Evolutionary conservation across 2,113 vertebrate genomes (phyloP), one percentile per base, ranked within the genome.

Genomic region (Thalassarche chlororhynchos): DNA sequence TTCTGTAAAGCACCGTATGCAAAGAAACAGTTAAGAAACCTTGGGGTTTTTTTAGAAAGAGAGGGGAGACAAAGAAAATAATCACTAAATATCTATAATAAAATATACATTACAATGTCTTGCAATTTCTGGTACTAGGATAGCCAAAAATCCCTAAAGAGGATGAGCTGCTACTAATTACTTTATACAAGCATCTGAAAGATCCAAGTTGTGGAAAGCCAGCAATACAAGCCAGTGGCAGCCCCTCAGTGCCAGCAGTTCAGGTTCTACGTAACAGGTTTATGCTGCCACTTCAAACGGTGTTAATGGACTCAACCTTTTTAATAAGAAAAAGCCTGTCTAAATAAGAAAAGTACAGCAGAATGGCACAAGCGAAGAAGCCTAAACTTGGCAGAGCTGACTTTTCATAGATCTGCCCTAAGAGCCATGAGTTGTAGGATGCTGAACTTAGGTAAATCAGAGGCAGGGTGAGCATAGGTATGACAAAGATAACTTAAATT

Each of bases 1-100:
- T 87, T 94, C 78, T 83, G 54, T 79, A 79, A 91, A 94, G 51
- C 61, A 83, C n/a, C 46, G 49, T 58, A 66, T 80, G 49, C 46
- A 85, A 89, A 93, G 87, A 96, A 94, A 87, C 49, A 79, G 55
- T 92, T 84, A 89, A 93, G 64, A 68, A 95, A 87, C 20, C 29
- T 61, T 62, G 14, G 14, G 2, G 79, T 84, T 75, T 24, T 81
- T 87, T 61, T 42, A 94, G 36, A 84, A 81, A 88, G 14, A 29
- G 25, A 58, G 20, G 4, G 3, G 26, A 83, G 10, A 65, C 12
- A 84, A 95, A 49, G 26, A 68, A 85, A n/a, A 36, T 36, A 42
- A 61, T 65, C 18, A 47, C 36, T 72, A 82, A 89, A 70, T 75
- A 54, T 32, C 42, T 57, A 4, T 65, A 84, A 78, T 65, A 87